Percentiles rank a stretch among this genome's conserved stretches.
Conservation (phyloP, 2,888 invertebrate genomes). For the Entomobrya multifasciata region DNA sequence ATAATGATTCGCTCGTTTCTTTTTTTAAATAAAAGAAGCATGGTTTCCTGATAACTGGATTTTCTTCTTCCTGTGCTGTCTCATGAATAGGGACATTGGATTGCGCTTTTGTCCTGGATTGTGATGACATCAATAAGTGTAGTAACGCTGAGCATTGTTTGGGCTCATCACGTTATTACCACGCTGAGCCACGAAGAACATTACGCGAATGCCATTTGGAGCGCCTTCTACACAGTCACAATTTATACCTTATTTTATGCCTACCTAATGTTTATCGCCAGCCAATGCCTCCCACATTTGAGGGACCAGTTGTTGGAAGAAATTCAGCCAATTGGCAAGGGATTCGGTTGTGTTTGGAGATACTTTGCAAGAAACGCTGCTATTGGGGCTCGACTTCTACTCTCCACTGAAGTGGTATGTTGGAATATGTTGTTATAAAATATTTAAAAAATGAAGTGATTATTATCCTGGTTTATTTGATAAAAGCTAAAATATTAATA, state of each 20-base stretch:
- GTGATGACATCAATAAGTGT: slow-evolving; percentile 69
- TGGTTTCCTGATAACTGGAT: too few relatives aligned
- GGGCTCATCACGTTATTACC: slow-evolving; percentile 72
- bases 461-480: too few relatives aligned
- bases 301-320: slow-evolving; percentile 74
- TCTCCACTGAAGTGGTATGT: slow-evolving; percentile 75
- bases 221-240: slow-evolving; percentile 74
- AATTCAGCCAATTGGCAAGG: slow-evolving; percentile 77
- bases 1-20: too few relatives aligned
- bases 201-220: slow-evolving; percentile 61
- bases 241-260: slow-evolving; percentile 73
- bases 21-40: too few relatives aligned
- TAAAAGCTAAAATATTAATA: too few relatives aligned
- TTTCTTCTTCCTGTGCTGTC: too few relatives aligned
- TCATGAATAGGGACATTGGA: slow-evolving; percentile 64
- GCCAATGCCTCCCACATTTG: slow-evolving; percentile 71
- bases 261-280: slow-evolving; percentile 73
- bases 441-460: neutral
- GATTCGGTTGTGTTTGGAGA: slow-evolving; percentile 73
- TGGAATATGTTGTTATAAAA: neutral
- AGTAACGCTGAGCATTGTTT: slow-evolving; percentile 68
- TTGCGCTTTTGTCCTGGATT: slow-evolving; percentile 70
- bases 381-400: slow-evolving; percentile 68
- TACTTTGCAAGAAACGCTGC: slow-evolving; percentile 75
- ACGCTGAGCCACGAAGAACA: slow-evolving; percentile 48